Conservation (phyloP, 2,113 vertebrate species). For the Pituophis catenifer region DNA sequence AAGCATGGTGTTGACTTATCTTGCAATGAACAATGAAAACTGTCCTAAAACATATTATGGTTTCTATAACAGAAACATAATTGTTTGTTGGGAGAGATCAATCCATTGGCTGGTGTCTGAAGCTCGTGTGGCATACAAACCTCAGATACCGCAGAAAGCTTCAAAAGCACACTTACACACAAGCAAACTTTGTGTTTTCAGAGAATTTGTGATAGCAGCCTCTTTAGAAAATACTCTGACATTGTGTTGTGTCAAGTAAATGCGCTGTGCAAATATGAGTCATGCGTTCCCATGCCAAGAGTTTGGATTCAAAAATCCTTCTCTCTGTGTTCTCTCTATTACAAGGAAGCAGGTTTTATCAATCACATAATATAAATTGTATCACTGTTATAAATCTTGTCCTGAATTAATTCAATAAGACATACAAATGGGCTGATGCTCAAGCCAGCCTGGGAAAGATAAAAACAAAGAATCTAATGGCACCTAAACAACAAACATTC, state of each 20-base stretch:
- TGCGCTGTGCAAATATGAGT: background rate
- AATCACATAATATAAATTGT: background rate
- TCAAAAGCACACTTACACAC: background rate
- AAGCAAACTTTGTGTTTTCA: background rate
- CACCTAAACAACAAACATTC: background rate
- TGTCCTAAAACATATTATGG: background rate
- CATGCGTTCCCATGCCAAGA: background rate
- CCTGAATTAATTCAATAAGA: background rate
- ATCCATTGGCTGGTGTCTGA: too few relatives aligned
- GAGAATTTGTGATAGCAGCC: background rate
- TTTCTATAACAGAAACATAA: background rate
- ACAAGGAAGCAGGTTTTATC: background rate
- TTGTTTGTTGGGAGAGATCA: background rate
- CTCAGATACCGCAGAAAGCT: background rate
- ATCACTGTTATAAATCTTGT: background rate
- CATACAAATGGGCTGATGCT: background rate
- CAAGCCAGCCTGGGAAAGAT: background rate
- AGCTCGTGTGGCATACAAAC: background rate
- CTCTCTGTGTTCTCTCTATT: background rate
- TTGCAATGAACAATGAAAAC: background rate
- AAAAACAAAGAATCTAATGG: background rate
- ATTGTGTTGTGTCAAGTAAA: background rate
- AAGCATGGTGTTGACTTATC: background rate
- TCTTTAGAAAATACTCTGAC: background rate
- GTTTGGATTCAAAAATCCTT: background rate